A percentile compares a stretch with the other conserved stretches of the same genome.
Evolutionary conservation across 2,113 vertebrate genomes (phyloP).

Genomic region (Perca schrenkii): DNA sequence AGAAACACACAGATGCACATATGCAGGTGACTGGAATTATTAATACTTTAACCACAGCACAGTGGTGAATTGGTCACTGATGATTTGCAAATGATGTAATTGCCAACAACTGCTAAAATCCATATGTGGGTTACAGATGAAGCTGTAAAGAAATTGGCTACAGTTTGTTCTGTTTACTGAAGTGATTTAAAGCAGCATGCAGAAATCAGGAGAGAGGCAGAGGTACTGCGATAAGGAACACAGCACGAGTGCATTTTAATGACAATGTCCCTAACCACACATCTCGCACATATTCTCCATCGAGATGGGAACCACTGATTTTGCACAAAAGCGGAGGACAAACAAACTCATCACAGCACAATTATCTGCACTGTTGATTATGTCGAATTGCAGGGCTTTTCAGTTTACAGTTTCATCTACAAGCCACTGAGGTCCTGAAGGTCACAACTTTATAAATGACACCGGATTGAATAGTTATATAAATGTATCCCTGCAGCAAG

Average conservation of each 20-base stretch:
- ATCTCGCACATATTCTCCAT: neutral
- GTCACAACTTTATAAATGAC: neutral
- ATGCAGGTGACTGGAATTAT: neutral
- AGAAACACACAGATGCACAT: neutral
- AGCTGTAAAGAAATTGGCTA: neutral
- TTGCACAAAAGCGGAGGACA: slow-evolving; percentile 9
- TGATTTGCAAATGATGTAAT: neutral
- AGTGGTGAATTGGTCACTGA: neutral
- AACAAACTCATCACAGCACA: slow-evolving; percentile 8
- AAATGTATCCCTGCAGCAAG: neutral
- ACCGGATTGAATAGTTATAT: neutral
- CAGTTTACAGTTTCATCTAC: neutral
- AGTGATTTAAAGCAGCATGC: neutral
- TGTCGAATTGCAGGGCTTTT: neutral
- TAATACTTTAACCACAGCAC: neutral
- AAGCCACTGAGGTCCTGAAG: neutral
- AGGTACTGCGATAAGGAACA: neutral
- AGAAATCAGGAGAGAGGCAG: neutral
- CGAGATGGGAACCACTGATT: slow-evolving; percentile 2
- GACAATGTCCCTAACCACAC: slow-evolving; percentile 30
- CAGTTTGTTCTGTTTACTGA: neutral
- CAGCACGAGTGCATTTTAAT: slow-evolving; percentile 29
- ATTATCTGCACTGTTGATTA: neutral
- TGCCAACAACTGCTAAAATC: neutral
- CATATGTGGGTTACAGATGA: neutral